These are phyloP conservation scores for Wasmannia auropunctata DNA, from an alignment of 1,140 invertebrate species.

Conservation along the genomic window DNA sequence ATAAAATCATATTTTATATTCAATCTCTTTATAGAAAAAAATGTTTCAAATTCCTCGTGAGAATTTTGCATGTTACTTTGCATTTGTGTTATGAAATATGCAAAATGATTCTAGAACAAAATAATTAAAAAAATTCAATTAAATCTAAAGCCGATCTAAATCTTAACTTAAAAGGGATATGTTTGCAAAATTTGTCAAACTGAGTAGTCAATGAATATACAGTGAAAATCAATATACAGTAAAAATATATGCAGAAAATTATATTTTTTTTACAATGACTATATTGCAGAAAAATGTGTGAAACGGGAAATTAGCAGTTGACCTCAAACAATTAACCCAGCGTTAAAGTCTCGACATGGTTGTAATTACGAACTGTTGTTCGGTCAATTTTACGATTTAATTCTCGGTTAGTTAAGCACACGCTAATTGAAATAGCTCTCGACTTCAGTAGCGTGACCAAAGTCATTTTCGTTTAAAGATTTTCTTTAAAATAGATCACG, in stretches of 20 bases:
- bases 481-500: background rate
- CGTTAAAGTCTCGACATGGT: background rate
- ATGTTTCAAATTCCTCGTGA: too few relatives aligned
- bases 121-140: too few relatives aligned
- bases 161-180: too few relatives aligned
- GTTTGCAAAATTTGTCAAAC: too few relatives aligned
- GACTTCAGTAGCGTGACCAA: background rate
- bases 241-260: background rate
- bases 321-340: background rate
- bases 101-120: too few relatives aligned
- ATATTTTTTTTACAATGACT: background rate
- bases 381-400: conserved; percentile 13
- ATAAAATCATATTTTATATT: too few relatives aligned
- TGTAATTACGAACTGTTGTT: background rate
- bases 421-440: background rate
- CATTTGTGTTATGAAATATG: too few relatives aligned
- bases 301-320: background rate
- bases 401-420: background rate
- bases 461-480: background rate
- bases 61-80: too few relatives aligned
- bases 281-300: background rate
- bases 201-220: too few relatives aligned
- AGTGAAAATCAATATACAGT: too few relatives aligned
- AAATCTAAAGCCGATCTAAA: too few relatives aligned
- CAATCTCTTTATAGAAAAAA: too few relatives aligned